Evolutionary conservation across 2,797 vertebrate species (phyloP).

Genomic region (Propithecus perrieri): DNA sequence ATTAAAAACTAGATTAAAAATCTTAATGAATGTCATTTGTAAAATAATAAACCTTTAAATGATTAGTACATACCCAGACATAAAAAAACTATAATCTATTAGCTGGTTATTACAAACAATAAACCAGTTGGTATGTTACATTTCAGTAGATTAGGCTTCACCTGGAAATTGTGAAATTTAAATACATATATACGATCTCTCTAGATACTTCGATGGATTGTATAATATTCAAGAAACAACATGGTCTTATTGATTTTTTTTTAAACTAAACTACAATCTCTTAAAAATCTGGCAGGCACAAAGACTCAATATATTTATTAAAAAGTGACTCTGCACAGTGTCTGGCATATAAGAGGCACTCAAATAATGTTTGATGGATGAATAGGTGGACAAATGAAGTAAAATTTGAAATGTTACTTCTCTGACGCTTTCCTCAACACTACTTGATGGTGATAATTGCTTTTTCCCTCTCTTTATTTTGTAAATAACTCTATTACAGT

Average conservation of each 20-base stretch:
- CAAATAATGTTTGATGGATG: not conserved
- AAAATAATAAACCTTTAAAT: slow-evolving; percentile 26
- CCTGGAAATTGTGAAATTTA: not conserved
- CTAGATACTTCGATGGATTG: not conserved
- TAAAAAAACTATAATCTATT: not conserved
- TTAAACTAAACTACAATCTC: not conserved
- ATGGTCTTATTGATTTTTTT: not conserved
- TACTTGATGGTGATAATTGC: not conserved
- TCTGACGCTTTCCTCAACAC: not conserved
- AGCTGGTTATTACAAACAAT: not conserved
- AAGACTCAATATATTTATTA: not conserved
- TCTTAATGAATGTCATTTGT: not conserved
- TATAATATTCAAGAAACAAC: not conserved
- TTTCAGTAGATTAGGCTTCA: slow-evolving; percentile 32
- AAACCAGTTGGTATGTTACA: not conserved
- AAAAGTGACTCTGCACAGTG: not conserved
- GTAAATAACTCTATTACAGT: not conserved
- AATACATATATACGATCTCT: not conserved
- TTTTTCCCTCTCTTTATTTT: not conserved
- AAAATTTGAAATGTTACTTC: not conserved
- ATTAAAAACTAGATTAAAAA: slow-evolving; percentile 35
- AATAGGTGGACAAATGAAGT: not conserved
- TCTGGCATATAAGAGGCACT: not conserved
- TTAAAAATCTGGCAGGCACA: not conserved
- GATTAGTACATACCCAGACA: not conserved